phyloP scores from a whole-genome alignment of 2,888 invertebrate genomes.

The Chrysotoxum bicinctum region DNA sequence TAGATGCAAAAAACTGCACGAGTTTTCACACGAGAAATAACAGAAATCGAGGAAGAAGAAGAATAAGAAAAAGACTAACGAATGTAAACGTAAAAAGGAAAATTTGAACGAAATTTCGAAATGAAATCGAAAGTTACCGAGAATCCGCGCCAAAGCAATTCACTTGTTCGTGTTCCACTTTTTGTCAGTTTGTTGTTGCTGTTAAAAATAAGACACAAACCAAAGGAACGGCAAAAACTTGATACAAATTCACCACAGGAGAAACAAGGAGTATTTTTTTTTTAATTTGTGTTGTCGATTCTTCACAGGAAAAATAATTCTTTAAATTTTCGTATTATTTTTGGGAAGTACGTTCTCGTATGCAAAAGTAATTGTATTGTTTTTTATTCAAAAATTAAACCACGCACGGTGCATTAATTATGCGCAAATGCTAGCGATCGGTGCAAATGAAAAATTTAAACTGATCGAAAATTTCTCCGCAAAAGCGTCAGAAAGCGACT shows the following conservation, averaged over 20 bases:
- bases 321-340: constrained; percentile 3
- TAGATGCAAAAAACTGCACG: constrained; percentile 7
- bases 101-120: constrained; percentile 44
- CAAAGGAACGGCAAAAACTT: constrained; percentile 5
- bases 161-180: constrained; percentile 56
- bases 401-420: constrained; percentile 70
- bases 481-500: constrained; percentile 70
- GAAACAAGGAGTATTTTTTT: not conserved
- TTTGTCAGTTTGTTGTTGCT: constrained; percentile 16
- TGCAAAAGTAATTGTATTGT: not conserved
- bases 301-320: not conserved
- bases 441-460: constrained; percentile 81
- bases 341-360: not conserved
- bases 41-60: not conserved
- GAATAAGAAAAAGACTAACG: constrained; percentile 3
- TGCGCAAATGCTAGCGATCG: constrained; percentile 77
- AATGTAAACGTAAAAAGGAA: not conserved
- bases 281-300: not conserved
- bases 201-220: constrained; percentile 3
- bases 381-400: constrained; percentile 22
- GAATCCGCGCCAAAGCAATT: constrained; percentile 49
- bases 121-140: constrained; percentile 68
- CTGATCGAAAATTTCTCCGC: constrained; percentile 81
- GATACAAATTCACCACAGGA: constrained; percentile 10
- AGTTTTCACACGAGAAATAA: constrained; percentile 13